Percentiles rank a stretch among this genome's conserved stretches.
phyloP scores from a whole-genome alignment of 2,888 invertebrate genomes.

The Amaurobius ferox region DNA sequence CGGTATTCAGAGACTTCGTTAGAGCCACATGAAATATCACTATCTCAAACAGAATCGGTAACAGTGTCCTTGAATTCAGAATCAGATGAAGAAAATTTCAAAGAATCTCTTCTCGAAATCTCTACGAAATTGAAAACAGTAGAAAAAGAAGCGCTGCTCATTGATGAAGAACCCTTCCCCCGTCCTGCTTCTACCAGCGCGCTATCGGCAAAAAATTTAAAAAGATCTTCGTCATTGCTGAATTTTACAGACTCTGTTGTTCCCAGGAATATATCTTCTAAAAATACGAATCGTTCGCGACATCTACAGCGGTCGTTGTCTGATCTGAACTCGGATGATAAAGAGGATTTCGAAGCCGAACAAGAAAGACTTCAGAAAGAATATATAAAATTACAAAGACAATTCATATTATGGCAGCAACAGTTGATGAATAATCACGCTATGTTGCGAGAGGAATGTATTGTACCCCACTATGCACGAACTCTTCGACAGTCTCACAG shows the following conservation, averaged over 20 bases:
- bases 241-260: slow-evolving; percentile 15
- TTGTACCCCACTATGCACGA: slow-evolving; percentile 49
- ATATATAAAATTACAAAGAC: slow-evolving; percentile 63
- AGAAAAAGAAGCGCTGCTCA: slow-evolving; percentile 19
- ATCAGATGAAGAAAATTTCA: background rate
- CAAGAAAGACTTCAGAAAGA: slow-evolving; percentile 65
- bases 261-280: background rate
- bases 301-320: slow-evolving; percentile 55
- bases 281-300: background rate
- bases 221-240: slow-evolving; percentile 56
- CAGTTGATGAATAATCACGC: slow-evolving; percentile 63
- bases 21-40: background rate
- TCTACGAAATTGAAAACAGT: background rate
- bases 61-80: slow-evolving; percentile 17
- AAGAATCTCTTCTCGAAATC: background rate
- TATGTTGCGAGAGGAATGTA: slow-evolving; percentile 56
- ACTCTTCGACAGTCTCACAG: slow-evolving; percentile 65
- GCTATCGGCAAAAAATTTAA: slow-evolving; percentile 4
- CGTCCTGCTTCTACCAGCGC: background rate
- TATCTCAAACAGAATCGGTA: background rate
- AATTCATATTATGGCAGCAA: slow-evolving; percentile 68
- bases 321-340: slow-evolving; percentile 34
- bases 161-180: background rate
- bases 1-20: background rate
- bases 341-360: slow-evolving; percentile 51